Conservation (phyloP, 2,113 vertebrate species). For the Burhinus oedicnemus region DNA sequence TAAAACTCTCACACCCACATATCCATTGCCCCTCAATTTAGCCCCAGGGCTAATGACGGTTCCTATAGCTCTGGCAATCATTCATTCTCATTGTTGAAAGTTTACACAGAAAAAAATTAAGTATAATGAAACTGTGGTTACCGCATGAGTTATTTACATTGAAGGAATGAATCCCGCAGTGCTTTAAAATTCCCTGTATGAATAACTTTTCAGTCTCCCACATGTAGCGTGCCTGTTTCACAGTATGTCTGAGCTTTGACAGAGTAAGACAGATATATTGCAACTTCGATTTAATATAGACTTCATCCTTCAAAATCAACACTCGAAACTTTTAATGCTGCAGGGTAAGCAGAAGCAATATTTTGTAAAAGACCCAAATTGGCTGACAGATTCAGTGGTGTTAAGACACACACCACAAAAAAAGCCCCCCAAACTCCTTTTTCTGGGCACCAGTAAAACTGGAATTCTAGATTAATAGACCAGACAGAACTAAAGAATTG, state of each 20-base stretch:
- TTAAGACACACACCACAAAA: not conserved
- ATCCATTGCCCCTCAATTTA: not conserved
- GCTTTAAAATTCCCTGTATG: constrained; percentile 16
- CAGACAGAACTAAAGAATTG: not conserved
- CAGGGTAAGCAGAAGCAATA: constrained; percentile 2
- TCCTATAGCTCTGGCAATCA: not conserved
- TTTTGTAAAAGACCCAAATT: not conserved
- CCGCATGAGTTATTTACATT: constrained; percentile 12
- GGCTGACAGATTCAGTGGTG: not conserved
- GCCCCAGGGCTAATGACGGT: not conserved
- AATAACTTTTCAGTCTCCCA: not conserved
- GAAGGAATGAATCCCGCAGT: constrained; percentile 6
- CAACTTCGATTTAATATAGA: not conserved
- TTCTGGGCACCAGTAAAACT: not conserved
- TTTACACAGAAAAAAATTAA: not conserved
- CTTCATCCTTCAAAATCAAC: constrained; percentile 5
- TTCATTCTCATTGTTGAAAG: not conserved
- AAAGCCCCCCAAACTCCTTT: not conserved
- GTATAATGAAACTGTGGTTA: constrained; percentile 26
- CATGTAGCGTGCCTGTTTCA: not conserved
- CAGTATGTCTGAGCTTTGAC: not conserved
- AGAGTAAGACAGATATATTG: not conserved
- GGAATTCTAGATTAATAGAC: not conserved
- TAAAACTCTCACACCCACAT: not conserved
- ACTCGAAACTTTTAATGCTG: not conserved